Base-by-base conservation (phyloP, 2,113 vertebrate genomes). In the Ictalurus furcatus region DNA sequence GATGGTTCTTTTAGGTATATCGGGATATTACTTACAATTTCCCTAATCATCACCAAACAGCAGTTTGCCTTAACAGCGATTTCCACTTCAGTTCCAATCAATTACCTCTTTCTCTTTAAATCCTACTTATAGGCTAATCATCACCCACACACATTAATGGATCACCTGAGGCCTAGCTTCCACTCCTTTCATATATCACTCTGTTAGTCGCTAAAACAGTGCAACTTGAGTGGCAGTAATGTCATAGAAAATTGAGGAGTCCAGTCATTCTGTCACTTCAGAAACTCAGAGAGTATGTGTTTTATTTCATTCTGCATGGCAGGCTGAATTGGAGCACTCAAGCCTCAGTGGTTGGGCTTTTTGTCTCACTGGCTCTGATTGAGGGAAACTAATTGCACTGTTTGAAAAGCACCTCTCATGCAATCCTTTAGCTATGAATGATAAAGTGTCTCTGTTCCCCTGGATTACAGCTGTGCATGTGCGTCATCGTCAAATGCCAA, bases 401-500 rank as follows among this genome's bases (percentile, higher is more conserved):
- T 87, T 87, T 91, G 88, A 92, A 91, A 82, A 88, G 80, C 28
- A 52, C 81, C 89, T 74, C 88, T 89, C 74, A 86, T 88, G 37
- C 86, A 85, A 87, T 87, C 88, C 59, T 67, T 90, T 90, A 93
- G 78, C 80, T 48, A 13, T 90, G 89, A 94, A 93, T 92, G 90
- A 90, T 78, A 90, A 91, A 89, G 89, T 90, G 86, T 84, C 91
- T 91, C 85, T 79, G 86, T 48, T 48, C 69, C 54, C 65, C 82
- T 85, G 90, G 90, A 88, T 91, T 94, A 90, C 92, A 93, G 93
- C 93, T 93, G 94, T 56, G 93, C 78, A 89, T 90, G 89, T 95
- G 95, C 93, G 93, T 96, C 94, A 95, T 85, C n/a, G 56, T 67
- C 17, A 95, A 95, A 95, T 93, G 94, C 89, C 91, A 93, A 87